A percentile compares a stretch with the other conserved stretches of the same genome.
phyloP scores from a whole-genome alignment of 1,140 invertebrate species.

The Hycleus phaleratus region DNA sequence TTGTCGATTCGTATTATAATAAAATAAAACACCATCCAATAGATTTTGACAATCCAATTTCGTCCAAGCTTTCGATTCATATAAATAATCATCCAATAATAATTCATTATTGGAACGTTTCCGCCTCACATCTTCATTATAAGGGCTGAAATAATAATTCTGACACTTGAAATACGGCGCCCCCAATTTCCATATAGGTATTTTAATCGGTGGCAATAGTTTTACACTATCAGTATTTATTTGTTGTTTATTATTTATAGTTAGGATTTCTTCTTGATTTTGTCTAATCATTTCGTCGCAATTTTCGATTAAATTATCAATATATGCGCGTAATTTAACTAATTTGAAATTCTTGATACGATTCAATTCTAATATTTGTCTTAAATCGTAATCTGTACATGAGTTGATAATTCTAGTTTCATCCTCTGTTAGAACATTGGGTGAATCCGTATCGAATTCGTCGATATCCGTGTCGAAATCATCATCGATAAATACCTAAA shows the following conservation, averaged over 20 bases:
- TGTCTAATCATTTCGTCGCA: conserved; percentile 3
- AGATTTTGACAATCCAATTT: conserved; percentile 15
- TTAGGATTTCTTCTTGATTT: conserved; percentile 13
- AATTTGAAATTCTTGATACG: conserved; percentile 23
- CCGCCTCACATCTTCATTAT: conserved; percentile 27
- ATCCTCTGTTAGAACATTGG: conserved; percentile 11
- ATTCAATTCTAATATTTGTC: conserved; percentile 23
- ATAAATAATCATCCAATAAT: conserved; percentile 21
- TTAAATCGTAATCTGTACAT: conserved; percentile 22
- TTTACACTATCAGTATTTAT: conserved; percentile 4
- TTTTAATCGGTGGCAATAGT: conserved; percentile 3
- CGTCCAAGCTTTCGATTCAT: conserved; percentile 20
- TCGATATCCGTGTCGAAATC: background rate
- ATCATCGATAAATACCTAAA: conserved; percentile 3
- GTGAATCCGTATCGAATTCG: background rate
- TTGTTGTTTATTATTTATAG: no score
- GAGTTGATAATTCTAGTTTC: conserved; percentile 21
- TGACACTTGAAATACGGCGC: conserved; percentile 37
- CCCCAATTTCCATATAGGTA: conserved; percentile 24
- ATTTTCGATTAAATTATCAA: conserved; percentile 22
- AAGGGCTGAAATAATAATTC: conserved; percentile 26
- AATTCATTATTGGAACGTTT: conserved; percentile 29
- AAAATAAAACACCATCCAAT: conserved; percentile 8
- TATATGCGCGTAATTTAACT: conserved; percentile 24
- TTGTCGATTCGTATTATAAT: conserved; percentile 13